Evolutionary conservation across 2,888 invertebrate genomes (phyloP).

Genomic region (Phytoseiulus persimilis): DNA sequence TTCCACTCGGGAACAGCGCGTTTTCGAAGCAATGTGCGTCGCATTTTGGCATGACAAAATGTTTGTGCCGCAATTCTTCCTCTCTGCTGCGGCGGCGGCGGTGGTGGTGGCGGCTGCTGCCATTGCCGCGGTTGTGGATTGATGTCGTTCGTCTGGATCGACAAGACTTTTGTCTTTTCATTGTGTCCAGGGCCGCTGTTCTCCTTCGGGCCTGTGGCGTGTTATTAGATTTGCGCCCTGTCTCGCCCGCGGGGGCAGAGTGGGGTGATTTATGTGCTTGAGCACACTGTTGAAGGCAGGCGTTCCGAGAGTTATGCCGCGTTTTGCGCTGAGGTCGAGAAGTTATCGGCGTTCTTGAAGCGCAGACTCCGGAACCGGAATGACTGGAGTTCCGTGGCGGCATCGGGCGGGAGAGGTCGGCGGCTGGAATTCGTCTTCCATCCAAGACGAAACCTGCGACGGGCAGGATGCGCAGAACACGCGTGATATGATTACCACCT

Average conservation of each 20-base stretch:
- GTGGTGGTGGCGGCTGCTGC: not conserved
- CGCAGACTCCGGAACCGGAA: not conserved
- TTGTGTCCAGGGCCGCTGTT: not conserved
- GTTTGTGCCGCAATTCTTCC: not conserved
- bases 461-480: not conserved
- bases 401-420: no score
- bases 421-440: not conserved
- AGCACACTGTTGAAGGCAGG: conserved; percentile 35
- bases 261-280: conserved; percentile 34
- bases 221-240: not conserved
- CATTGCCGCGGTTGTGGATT: not conserved
- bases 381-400: no score
- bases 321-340: conserved; percentile 53
- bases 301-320: not conserved
- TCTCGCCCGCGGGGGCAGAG: not conserved
- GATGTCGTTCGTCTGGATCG: conserved; percentile 5
- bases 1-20: not conserved
- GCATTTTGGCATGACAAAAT: not conserved
- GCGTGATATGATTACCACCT: not conserved
- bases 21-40: not conserved
- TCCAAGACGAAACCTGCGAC: not conserved
- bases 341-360: conserved; percentile 49
- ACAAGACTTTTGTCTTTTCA: conserved; percentile 5
- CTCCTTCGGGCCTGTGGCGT: not conserved
- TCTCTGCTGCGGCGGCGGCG: not conserved